Evolutionary conservation across 37 sponge, comb jelly and placozoan genomes (phyloP), one percentile per base, ranked within the genome.

Genomic region (Geodia barretti): DNA sequence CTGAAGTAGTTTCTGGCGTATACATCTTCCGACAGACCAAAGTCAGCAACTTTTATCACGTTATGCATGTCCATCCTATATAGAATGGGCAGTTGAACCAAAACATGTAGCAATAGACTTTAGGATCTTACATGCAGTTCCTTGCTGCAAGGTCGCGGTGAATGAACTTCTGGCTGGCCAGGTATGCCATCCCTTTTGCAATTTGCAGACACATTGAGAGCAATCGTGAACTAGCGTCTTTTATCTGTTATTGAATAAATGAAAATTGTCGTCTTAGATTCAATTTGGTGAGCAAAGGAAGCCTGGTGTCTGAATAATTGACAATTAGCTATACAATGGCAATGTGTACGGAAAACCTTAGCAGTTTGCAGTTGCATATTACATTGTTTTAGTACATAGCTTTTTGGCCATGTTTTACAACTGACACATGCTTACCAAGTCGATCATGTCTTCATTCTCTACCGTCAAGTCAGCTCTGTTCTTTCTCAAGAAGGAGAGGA

Each of bases 61-160:
- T 47, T 7, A 14, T 47, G 7, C 14, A 17, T 14, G 14, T 47
- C 54, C 7, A 47, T 47, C 54, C 54, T 47, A 47, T 47, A 14
- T 14, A 47, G 14, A 47, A 47, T 17, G 7, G 14, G 11, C 7
- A 17, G 7, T 14, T 47, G 54, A 17, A 47, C 54, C n/a, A n/a
- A n/a, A n/a, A n/a, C n/a, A n/a, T n/a, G n/a, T n/a, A n/a, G n/a
- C n/a, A n/a, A n/a, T n/a, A n/a, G n/a, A n/a, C n/a, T n/a, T n/a
- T n/a, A n/a, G n/a, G n/a, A 47, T 17, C 67, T 39, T 74, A 79
- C 81, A 79, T 79, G 81, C 81, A 79, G 28, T 79, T 79, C 42
- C 81, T 66, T 66, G 81, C 81, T 30, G 81, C 81, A 40, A 79
- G 58, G 41, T 79, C 81, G 1, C 81, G 37, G 70, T 79, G 81